phyloP scores from a whole-genome alignment of 2,113 vertebrate species.

The Tragelaphus buxtoni region DNA sequence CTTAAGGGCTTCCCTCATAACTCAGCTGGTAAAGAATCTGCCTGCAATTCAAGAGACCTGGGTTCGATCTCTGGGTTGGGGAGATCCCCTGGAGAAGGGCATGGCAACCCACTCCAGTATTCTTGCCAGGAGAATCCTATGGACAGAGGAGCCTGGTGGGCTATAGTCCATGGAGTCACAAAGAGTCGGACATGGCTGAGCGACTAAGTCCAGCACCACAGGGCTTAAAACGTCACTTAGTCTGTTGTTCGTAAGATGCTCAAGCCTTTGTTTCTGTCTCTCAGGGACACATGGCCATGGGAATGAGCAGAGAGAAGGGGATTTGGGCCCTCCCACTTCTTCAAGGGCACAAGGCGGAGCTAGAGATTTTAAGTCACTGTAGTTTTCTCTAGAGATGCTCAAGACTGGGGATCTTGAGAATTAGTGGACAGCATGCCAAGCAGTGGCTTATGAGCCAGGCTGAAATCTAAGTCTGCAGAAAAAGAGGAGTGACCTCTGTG shows the following conservation, averaged over 20 bases:
- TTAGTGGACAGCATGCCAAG: not conserved
- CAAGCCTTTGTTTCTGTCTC: not conserved
- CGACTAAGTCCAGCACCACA: not conserved
- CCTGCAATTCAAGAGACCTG: not conserved
- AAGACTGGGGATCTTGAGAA: not conserved
- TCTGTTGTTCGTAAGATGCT: not conserved
- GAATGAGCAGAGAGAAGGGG: not conserved
- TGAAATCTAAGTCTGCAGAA: not conserved
- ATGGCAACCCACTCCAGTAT: not conserved
- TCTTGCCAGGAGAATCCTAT: not conserved
- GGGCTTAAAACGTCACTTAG: not conserved
- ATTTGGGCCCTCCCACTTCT: not conserved
- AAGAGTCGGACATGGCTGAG: not conserved
- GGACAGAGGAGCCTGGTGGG: not conserved
- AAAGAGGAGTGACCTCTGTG: not conserved
- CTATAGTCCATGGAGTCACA: not conserved
- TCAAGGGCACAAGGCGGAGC: not conserved
- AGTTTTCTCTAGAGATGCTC: not conserved
- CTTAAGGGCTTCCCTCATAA: not conserved
- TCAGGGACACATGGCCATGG: not conserved
- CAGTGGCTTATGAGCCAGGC: not conserved
- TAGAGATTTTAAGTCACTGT: not conserved
- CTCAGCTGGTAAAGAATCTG: not conserved
- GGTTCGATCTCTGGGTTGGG: not conserved
- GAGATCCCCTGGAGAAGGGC: not conserved